phyloP scores from a whole-genome alignment of 2,113 vertebrate genomes.

The Catharus bicknelli region DNA sequence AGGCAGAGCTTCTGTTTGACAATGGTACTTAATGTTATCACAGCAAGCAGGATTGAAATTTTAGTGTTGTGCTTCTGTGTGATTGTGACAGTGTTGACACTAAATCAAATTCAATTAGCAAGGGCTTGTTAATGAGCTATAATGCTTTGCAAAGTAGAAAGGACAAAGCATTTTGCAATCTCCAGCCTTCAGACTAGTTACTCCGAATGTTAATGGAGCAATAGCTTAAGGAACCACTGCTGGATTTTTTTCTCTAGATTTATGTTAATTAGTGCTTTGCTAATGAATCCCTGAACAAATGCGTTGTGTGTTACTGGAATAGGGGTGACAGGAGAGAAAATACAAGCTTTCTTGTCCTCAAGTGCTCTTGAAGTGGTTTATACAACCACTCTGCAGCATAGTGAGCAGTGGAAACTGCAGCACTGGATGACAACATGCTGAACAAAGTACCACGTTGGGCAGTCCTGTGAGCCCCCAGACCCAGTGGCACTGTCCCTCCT shows the following conservation, averaged over 20 bases:
- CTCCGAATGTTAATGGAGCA: constrained; percentile 7
- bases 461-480: constrained; percentile 12
- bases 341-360: constrained; percentile 67
- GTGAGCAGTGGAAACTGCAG: not conserved
- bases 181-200: constrained; percentile 30
- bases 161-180: constrained; percentile 65
- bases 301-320: constrained; percentile 9
- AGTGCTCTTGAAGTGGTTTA: constrained; percentile 61
- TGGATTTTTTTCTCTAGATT: constrained; percentile 65
- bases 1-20: constrained; percentile 62
- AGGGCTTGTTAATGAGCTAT: constrained; percentile 73
- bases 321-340: constrained; percentile 7
- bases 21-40: constrained; percentile 67
- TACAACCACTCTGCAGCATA: not conserved
- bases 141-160: constrained; percentile 64
- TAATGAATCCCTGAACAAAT: constrained; percentile 67
- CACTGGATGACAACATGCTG: constrained; percentile 19
- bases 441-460: not conserved
- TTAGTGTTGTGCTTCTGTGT: constrained; percentile 67
- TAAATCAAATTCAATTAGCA: constrained; percentile 83
- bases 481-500: fast-evolving
- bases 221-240: constrained; percentile 33
- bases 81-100: constrained; percentile 71
- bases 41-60: constrained; percentile 57
- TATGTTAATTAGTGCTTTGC: constrained; percentile 58